Conservation (phyloP, 35 echinoderm and acorn worm genomes). For the Apostichopus parvimensis region DNA sequence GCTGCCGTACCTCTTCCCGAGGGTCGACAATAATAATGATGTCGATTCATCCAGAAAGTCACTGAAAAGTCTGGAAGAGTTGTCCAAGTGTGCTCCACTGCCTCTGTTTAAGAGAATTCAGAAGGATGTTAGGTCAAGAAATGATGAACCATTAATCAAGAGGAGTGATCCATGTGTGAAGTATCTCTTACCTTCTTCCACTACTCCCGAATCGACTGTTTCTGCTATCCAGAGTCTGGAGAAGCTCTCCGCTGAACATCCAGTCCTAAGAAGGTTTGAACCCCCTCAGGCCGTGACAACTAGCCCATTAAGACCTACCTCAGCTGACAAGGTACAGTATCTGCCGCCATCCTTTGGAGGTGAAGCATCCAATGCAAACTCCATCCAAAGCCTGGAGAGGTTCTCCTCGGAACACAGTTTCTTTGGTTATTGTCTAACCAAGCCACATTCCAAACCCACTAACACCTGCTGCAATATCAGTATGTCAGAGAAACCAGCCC, state of each 20-base stretch:
- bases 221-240: slow-evolving; percentile 49
- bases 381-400: slow-evolving; percentile 50
- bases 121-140: neutral
- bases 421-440: neutral
- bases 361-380: slow-evolving; percentile 26
- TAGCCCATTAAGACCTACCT: neutral
- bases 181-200: slow-evolving; percentile 24
- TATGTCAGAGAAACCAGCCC: neutral
- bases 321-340: slow-evolving; percentile 41
- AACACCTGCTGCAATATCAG: neutral
- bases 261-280: slow-evolving; percentile 30
- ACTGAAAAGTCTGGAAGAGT: slow-evolving; percentile 39
- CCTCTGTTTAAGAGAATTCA: slow-evolving; percentile 19
- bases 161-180: slow-evolving; percentile 2
- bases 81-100: slow-evolving; percentile 32
- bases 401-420: slow-evolving; percentile 20
- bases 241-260: slow-evolving; percentile 36
- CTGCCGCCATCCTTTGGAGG: slow-evolving; percentile 34
- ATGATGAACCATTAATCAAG: neutral
- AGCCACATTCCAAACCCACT: slow-evolving; percentile 29
- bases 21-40: slow-evolving; percentile 35
- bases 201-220: slow-evolving; percentile 12
- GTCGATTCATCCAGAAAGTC: slow-evolving; percentile 24
- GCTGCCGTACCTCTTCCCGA: slow-evolving; percentile 6
- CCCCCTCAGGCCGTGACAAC: neutral